Conservation (phyloP, 2,888 invertebrate species). For the Xanthia togata region DNA sequence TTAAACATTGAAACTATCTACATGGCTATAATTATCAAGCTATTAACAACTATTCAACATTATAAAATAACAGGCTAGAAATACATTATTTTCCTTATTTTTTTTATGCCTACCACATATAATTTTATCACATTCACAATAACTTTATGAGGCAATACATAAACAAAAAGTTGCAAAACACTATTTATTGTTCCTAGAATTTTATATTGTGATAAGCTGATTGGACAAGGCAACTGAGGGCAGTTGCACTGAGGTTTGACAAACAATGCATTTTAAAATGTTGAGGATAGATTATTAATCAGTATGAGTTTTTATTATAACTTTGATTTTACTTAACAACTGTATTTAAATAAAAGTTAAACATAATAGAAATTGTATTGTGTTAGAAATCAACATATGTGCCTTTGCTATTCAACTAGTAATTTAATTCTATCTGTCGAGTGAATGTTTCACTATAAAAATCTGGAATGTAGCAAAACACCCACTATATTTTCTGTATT, state of each 20-base stretch:
- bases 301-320: neutral
- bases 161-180: slow-evolving; percentile 17
- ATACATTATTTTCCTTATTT: slow-evolving; percentile 29
- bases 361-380: neutral
- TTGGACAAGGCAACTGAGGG: neutral
- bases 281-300: neutral
- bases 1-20: slow-evolving; percentile 11
- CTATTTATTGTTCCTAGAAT: neutral
- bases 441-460: neutral
- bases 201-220: slow-evolving; percentile 2
- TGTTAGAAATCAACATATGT: neutral
- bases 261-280: neutral
- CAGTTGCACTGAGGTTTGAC: neutral
- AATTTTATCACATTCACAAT: slow-evolving; percentile 25
- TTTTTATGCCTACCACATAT: neutral
- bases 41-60: slow-evolving; percentile 23
- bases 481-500: neutral
- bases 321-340: neutral
- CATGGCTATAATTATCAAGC: slow-evolving; percentile 21
- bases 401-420: neutral
- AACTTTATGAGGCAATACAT: slow-evolving; percentile 3
- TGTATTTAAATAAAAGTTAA: too few species aligned
- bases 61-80: slow-evolving; percentile 12
- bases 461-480: neutral
- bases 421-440: neutral